Evolutionary conservation across 2,113 vertebrate species (phyloP), one percentile per base, ranked within the genome.

Genomic region (Blennius ocellaris): DNA sequence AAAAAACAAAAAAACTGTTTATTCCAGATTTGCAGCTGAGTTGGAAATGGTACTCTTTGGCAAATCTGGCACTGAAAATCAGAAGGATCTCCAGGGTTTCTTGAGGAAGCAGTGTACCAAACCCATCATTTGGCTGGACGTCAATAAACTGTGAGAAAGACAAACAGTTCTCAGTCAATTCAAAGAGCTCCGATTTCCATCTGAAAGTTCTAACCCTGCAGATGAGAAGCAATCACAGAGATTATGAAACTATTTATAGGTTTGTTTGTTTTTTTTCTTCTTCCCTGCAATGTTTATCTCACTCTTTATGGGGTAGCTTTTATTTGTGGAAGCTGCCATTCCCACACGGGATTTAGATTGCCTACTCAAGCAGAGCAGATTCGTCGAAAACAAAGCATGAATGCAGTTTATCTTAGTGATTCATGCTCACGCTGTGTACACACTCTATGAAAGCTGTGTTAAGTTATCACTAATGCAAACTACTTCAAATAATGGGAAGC

Each of bases 41-140:
- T 11, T 94, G 92, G 49, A 97, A 98, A 69, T n/a, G 91, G 90
- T 96, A 96, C 14, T 95, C 92, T 39, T 82, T 93, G 5, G 95
- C 94, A 57, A 91, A 92, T 55, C 54, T 84, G 45, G 96, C 91
- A 63, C 95, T 96, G 85, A 99, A 97, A 73, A 96, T 93, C 57
- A 99, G n/a, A 7, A 96, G 90, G 0, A 99, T 16, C 0, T 83
- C 84, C 85, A 98, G 69, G 0, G 90, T 95, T 65, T 98, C 97
- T 76, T 95, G 91, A 0, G 97, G 97, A 47, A 98, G 93, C 74
- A 99, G 80, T 0, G 90, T 93, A 47, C 97, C 97, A 64, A 98
- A 93, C 16, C 97, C 96, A 0, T 98, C 94, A 0, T 88, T 94
- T 43, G 97, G 97, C 38, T 98, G 96, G 72, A 99, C 77, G 52